Conservation (phyloP, 2,113 vertebrate genomes). For the Fukomys damarensis region DNA sequence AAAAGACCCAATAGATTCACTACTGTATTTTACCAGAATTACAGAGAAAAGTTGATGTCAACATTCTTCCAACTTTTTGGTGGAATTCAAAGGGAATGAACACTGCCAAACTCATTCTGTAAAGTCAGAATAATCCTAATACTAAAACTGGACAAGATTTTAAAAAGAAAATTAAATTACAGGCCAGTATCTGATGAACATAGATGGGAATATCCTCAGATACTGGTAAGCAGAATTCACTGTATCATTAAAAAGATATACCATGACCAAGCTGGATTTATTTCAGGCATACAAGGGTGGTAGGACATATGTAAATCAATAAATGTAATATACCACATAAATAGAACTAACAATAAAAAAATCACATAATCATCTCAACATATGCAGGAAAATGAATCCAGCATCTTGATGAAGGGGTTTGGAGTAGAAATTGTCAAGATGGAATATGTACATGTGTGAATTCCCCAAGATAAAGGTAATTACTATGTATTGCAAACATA, state of each 20-base stretch:
- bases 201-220: neutral
- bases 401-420: neutral
- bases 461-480: neutral
- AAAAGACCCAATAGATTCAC: neutral
- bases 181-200: neutral
- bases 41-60: neutral
- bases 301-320: neutral
- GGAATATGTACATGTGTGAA: neutral
- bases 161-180: neutral
- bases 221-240: neutral
- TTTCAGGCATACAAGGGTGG: neutral
- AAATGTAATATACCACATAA: neutral
- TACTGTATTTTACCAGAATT: neutral
- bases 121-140: neutral
- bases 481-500: neutral
- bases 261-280: neutral
- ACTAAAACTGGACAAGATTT: neutral
- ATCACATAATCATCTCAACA: neutral
- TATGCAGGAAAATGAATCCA: neutral
- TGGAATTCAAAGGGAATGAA: neutral
- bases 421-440: neutral
- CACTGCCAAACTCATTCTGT: neutral
- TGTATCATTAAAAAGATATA: neutral
- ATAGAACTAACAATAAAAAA: neutral
- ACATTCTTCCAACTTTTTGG: neutral